phyloP scores from a whole-genome alignment of 2,797 vertebrate species.

The Spinus olivaceus region DNA sequence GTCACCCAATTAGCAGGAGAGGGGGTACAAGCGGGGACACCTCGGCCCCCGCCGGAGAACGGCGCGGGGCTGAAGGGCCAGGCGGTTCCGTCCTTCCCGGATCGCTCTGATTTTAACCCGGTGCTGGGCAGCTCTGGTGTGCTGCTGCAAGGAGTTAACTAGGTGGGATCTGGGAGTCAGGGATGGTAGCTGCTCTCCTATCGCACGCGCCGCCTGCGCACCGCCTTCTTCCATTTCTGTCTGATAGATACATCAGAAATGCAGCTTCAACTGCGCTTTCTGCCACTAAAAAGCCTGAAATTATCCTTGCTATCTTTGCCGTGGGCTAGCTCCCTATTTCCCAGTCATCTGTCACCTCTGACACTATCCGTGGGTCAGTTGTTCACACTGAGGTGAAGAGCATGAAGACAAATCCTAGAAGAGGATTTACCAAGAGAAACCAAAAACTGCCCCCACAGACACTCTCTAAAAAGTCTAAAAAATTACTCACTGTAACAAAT shows the following conservation, averaged over 20 bases:
- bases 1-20: not conserved
- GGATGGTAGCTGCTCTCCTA: conserved; percentile 26
- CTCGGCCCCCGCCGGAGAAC: not conserved
- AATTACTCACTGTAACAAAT: not conserved
- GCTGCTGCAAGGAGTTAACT: conserved; percentile 31
- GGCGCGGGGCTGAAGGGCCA: not conserved
- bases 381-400: not conserved
- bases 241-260: conserved; percentile 1
- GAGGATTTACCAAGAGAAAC: not conserved
- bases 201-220: not conserved
- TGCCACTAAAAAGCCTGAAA: not conserved
- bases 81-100: not conserved
- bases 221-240: conserved; percentile 36
- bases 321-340: not conserved
- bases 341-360: not conserved
- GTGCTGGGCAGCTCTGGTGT: not conserved
- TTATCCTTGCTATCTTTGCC: not conserved
- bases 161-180: conserved; percentile 29
- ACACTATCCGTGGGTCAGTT: not conserved
- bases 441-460: not conserved
- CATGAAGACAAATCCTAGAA: not conserved
- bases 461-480: not conserved
- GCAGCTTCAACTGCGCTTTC: not conserved
- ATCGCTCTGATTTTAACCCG: not conserved
- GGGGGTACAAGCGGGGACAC: not conserved